These are phyloP conservation scores for Crocallis elinguaria DNA, from an alignment of 2,888 invertebrate genomes.

Conservation along the genomic window DNA sequence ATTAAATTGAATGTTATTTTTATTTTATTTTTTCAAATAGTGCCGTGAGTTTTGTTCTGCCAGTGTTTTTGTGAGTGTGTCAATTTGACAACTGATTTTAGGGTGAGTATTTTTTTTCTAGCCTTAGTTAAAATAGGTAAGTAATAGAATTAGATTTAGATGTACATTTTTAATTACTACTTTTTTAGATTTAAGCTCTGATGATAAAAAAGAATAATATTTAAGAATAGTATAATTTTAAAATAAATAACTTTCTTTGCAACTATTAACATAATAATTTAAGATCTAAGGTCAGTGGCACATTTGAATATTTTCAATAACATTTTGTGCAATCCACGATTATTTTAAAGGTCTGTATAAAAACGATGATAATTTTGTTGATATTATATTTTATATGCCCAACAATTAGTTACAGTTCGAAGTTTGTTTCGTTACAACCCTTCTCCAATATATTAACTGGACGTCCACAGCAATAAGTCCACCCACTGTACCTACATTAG, in stretches of 20 bases:
- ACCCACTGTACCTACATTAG: too few species aligned
- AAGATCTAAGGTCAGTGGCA: conserved; percentile 6
- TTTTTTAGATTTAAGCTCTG: too few species aligned
- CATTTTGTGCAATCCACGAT: conserved; percentile 20
- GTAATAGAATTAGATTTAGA: too few species aligned
- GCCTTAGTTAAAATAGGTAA: neutral
- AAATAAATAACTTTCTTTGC: conserved; percentile 14
- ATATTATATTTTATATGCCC: neutral
- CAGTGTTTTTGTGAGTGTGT: conserved; percentile 5
- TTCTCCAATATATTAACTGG: too few species aligned
- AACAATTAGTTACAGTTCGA: too few species aligned
- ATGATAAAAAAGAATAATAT: too few species aligned
- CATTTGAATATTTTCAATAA: conserved; percentile 24
- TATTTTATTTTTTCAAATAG: neutral
- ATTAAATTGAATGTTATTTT: conserved; percentile 7
- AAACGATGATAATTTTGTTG: neutral
- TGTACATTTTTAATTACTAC: too few species aligned
- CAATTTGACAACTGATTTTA: neutral
- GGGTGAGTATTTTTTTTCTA: conserved; percentile 3
- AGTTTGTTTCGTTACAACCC: too few species aligned
- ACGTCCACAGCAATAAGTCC: too few species aligned
- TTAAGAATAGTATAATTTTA: too few species aligned
- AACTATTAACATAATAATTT: neutral
- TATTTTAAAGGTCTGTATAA: conserved; percentile 6
- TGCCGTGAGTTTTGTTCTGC: neutral